Base-by-base conservation (phyloP, 2,797 vertebrate genomes). In the Rhynchonycteris naso region DNA sequence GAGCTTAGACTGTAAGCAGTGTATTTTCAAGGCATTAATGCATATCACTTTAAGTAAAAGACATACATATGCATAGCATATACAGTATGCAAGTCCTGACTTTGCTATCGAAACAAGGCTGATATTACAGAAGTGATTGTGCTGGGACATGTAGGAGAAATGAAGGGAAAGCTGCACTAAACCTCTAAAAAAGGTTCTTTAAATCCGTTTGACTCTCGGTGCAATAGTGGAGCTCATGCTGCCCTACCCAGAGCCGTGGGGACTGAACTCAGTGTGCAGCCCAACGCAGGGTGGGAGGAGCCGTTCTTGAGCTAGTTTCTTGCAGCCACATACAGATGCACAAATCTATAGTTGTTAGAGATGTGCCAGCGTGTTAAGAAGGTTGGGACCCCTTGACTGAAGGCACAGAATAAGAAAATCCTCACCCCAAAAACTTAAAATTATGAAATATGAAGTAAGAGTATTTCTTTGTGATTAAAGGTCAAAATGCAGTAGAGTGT, bases 21-120 rank as follows among this genome's bases (percentile, higher is more conserved):
- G 30, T 52, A 71, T 94, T 93, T 68, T 24, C 79, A 90, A 89
- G 61, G n/a, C 22, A 91, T 89, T 59, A 82, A 33, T 89, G 78
- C 30, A 15, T 56, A 58, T 83, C 21, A 24, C 78, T 86, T 95
- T 74, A 90, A 95, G 75, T 90, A 26, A 87, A 91, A 83, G 59
- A 38, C 47, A 75, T 2, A 28, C 15, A 58, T 71, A 71, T 69
- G 50, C 72, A 90, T 18, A 83, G 30, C 30, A 79, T 26, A 22
- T 35, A 28, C 47, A 76, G 28, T n/a, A 80, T 61, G 26, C 50
- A 81, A n/a, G 61, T 72, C 61, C 75, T 84, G 74, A 69, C 75
- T 66, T 71, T 74, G 69, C 71, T 33, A 0, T 28, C 43, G 26
- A 76, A 89, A 79, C 30, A 74, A 88, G 56, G n/a, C 30, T 88